These are phyloP conservation scores for Polydrusus pterygomalis DNA, from an alignment of 2,888 invertebrate species.

Conservation along the genomic window DNA sequence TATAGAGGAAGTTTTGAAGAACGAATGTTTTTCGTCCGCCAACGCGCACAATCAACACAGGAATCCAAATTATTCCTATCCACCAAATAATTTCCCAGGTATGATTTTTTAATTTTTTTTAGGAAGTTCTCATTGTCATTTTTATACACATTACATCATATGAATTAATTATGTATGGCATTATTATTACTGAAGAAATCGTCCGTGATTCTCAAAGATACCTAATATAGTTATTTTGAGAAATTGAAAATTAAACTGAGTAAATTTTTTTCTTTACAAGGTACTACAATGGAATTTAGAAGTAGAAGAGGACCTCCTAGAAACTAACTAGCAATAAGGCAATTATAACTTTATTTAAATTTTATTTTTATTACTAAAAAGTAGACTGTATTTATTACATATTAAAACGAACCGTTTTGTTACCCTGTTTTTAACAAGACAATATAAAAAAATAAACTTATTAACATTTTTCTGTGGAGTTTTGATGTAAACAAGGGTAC, in stretches of 20 bases:
- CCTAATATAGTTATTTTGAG: no score
- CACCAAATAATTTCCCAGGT: conserved; percentile 54
- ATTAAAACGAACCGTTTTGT: conserved; percentile 11
- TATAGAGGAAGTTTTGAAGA: conserved; percentile 89
- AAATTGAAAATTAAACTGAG: neutral
- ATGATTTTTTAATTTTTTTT: neutral
- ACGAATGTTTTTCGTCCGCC: conserved; percentile 83
- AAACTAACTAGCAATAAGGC: conserved; percentile 46
- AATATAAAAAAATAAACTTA: conserved; percentile 36
- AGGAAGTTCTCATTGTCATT: no score
- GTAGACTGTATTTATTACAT: conserved; percentile 11
- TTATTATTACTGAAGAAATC: no score
- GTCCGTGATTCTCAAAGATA: no score
- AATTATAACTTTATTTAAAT: conserved; percentile 31
- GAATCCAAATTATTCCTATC: conserved; percentile 52
- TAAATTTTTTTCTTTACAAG: conserved; percentile 21
- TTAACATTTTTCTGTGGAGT: conserved; percentile 17
- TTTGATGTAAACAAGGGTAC: neutral
- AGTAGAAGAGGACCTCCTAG: conserved; percentile 50
- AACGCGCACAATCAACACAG: conserved; percentile 36
- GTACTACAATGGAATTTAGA: conserved; percentile 48
- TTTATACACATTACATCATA: no score
- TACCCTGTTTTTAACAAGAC: conserved; percentile 35
- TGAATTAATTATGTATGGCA: no score
- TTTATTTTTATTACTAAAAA: conserved; percentile 35